Percentiles rank a stretch among this genome's conserved stretches.
These are phyloP conservation scores for Emmelina monodactyla DNA, from an alignment of 2,888 invertebrate genomes.

Conservation along the genomic window DNA sequence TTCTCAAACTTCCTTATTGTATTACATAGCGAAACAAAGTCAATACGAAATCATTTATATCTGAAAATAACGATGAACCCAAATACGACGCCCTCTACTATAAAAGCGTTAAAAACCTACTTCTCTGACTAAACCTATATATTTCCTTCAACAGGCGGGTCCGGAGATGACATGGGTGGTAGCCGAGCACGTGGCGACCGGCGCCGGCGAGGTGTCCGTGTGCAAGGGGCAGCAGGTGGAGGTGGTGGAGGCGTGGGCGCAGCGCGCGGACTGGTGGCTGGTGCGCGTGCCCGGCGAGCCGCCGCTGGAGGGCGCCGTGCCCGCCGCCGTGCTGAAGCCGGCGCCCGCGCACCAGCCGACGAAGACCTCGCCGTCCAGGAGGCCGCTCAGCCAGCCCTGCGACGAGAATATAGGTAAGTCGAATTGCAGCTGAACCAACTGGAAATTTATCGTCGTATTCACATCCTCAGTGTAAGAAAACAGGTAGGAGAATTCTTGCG, in stretches of 20 bases:
- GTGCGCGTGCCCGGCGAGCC: constrained; percentile 70
- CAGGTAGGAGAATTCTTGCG: too few relatives aligned
- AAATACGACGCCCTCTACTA: too few relatives aligned
- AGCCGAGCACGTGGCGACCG: constrained; percentile 82
- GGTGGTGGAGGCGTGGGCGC: constrained; percentile 79
- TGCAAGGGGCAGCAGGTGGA: constrained; percentile 94
- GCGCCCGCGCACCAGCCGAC: constrained; percentile 32
- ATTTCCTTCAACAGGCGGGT: constrained; percentile 75
- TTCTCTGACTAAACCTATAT: too few relatives aligned
- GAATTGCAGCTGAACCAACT: constrained; percentile 20
- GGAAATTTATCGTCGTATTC: too few relatives aligned
- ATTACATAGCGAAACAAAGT: too few relatives aligned
- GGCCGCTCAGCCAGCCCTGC: constrained; percentile 46
- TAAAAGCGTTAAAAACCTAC: too few relatives aligned
- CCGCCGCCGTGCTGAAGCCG: constrained; percentile 73
- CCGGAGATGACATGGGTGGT: constrained; percentile 92
- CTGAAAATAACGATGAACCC: too few relatives aligned
- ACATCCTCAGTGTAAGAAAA: too few relatives aligned
- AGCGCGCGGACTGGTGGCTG: constrained; percentile 74
- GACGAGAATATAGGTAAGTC: constrained; percentile 61
- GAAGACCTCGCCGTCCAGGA: constrained; percentile 49
- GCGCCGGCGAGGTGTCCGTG: constrained; percentile 82
- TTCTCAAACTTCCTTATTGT: too few relatives aligned
- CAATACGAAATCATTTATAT: too few relatives aligned
- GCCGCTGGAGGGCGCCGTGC: constrained; percentile 82